phyloP scores from a whole-genome alignment of 2,888 invertebrate genomes.

The Azorinus chamasolen region DNA sequence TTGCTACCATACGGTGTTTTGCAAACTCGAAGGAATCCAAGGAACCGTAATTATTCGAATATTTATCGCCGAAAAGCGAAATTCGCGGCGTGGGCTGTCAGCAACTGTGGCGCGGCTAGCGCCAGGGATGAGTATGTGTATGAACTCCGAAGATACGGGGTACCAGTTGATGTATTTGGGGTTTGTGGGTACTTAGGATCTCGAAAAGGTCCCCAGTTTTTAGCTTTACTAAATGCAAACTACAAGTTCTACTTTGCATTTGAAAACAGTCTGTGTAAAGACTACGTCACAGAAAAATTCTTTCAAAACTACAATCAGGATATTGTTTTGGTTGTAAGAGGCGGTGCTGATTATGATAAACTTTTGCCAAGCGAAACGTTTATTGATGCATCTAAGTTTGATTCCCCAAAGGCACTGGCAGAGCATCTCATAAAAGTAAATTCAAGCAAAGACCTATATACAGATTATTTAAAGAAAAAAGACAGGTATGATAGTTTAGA shows the following conservation, averaged over 20 bases:
- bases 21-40: too few species aligned
- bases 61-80: too few species aligned
- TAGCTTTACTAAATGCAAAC: constrained; percentile 25
- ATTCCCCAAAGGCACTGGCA: constrained; percentile 29
- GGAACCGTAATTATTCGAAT: too few species aligned
- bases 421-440: constrained; percentile 31
- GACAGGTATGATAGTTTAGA: constrained; percentile 40
- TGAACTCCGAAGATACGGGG: too few species aligned
- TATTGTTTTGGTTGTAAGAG: constrained; percentile 35
- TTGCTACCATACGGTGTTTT: too few species aligned
- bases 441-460: constrained; percentile 28
- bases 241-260: constrained; percentile 57
- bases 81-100: too few species aligned
- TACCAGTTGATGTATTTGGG: too few species aligned
- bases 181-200: too few species aligned
- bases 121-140: too few species aligned
- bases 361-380: constrained; percentile 26
- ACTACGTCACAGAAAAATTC: constrained; percentile 54
- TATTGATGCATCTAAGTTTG: constrained; percentile 44
- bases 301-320: constrained; percentile 56
- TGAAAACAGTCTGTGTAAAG: constrained; percentile 52
- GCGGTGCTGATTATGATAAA: constrained; percentile 28
- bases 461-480: constrained; percentile 30
- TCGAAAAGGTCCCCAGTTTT: too few species aligned
- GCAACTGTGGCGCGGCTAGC: too few species aligned